Base-by-base conservation (phyloP, 2,797 vertebrate species). In the Labroides dimidiatus region DNA sequence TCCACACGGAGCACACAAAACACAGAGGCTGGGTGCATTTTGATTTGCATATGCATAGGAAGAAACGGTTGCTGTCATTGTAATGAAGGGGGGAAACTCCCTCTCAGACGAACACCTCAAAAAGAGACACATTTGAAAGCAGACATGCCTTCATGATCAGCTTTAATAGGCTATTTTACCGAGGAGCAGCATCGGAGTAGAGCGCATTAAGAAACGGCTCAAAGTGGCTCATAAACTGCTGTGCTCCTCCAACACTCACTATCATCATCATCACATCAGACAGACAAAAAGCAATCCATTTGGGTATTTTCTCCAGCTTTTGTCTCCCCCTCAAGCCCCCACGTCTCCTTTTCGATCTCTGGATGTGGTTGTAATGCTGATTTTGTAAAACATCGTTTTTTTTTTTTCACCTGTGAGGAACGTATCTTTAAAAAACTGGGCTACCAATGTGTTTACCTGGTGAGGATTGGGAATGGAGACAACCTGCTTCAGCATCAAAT, bases 121-220 rank as follows among this genome's bases (percentile, higher is more conserved):
- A 89, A 84, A 82, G 39, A 76, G 30, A 68, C 55, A 23, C 70
- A 85, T 89, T 83, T 81, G 85, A 88, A 81, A 81, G 77, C 80
- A 90, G 89, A 92, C 82, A 84, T 90, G 84, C 76, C 80, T 87
- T 90, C 78, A 81, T 88, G 89, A 93, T 90, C 87, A 82, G 75
- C 80, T 87, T 88, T 93, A 91, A 93, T 92, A 72, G 87, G 77
- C 78, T 90, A 64, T 90, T 90, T 90, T 88, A 86, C 80, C 82
- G 67, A 45, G 76, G 76, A 84, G 84, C 80, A 3, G 77, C 84
- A 84, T 78, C 51, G 57, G 76, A 84, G 84, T 84, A 86, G 82
- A 87, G 80, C 73, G 45, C 89, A 93, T 91, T 91, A 91, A 79
- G 86, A 87, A 77, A 77, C 72, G 69, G 77, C 82, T 80, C 79